phyloP scores from a whole-genome alignment of 1,140 invertebrate genomes.

The Papilio helenus region DNA sequence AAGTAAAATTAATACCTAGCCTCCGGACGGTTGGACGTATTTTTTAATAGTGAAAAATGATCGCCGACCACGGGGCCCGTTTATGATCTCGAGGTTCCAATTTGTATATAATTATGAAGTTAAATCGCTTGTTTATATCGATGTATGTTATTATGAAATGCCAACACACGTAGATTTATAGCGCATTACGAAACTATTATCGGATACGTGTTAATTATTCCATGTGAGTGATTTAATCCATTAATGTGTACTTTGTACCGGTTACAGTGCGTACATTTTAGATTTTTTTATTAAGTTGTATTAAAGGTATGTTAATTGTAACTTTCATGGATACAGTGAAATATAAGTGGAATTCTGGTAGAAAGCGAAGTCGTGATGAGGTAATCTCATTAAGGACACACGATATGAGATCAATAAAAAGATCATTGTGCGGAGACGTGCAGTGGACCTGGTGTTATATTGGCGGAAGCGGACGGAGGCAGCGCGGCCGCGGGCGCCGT shows the following conservation, averaged over 20 bases:
- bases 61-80: conserved; percentile 54
- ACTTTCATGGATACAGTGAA: not conserved
- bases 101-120: conserved; percentile 73
- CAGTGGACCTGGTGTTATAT: conserved; percentile 30
- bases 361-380: conserved; percentile 14
- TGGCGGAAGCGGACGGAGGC: conserved; percentile 47
- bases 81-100: conserved; percentile 61
- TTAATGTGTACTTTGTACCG: not conserved
- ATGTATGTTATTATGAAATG: conserved; percentile 58
- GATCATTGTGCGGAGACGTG: conserved; percentile 34
- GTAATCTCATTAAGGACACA: conserved; percentile 29
- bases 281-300: not conserved
- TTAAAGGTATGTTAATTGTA: not conserved
- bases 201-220: conserved; percentile 53
- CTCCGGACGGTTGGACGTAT: conserved; percentile 57
- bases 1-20: conserved; percentile 65
- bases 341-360: not conserved
- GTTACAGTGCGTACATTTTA: not conserved
- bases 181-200: conserved; percentile 56
- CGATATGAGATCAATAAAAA: conserved; percentile 28
- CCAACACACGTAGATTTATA: conserved; percentile 60
- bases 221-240: conserved; percentile 34
- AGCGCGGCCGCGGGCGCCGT: conserved; percentile 64
- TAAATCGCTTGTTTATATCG: conserved; percentile 65
- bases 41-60: conserved; percentile 74